phyloP scores from a whole-genome alignment of 1,140 invertebrate genomes.

The Trypoxylus dichotomus region DNA sequence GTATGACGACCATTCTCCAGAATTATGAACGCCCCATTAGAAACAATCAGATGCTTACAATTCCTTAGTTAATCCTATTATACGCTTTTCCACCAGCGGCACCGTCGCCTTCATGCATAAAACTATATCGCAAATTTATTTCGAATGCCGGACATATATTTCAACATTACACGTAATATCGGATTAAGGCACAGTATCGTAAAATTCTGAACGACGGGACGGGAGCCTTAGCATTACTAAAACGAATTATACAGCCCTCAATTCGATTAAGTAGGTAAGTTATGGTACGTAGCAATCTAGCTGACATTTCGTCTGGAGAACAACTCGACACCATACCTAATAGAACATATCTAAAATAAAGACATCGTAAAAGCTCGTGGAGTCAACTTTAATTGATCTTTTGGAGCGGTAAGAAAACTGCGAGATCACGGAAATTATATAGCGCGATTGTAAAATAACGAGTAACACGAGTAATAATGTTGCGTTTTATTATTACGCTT shows the following conservation, averaged over 20 bases:
- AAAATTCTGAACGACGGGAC: not conserved
- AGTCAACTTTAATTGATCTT: not conserved
- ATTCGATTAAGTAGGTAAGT: not conserved
- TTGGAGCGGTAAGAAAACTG: not conserved
- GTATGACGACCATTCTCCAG: too few species aligned
- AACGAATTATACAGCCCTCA: not conserved
- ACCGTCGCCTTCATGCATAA: not conserved
- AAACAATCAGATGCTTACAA: too few species aligned
- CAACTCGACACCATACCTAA: not conserved
- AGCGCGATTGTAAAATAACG: too few species aligned
- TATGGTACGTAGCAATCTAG: not conserved
- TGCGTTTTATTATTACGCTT: too few species aligned
- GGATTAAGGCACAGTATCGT: not conserved
- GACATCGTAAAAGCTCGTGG: not conserved
- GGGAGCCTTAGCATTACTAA: not conserved
- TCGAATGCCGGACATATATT: not conserved
- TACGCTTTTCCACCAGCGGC: not conserved
- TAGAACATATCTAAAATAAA: not conserved
- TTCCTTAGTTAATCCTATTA: not conserved
- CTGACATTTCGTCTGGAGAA: not conserved
- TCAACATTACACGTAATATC: not conserved
- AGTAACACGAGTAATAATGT: too few species aligned
- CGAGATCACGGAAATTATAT: not conserved
- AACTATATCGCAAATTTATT: not conserved
- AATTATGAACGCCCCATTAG: too few species aligned